Conservation (phyloP, 2,888 invertebrate genomes). For the Liopterus haemorrhoidalis region DNA sequence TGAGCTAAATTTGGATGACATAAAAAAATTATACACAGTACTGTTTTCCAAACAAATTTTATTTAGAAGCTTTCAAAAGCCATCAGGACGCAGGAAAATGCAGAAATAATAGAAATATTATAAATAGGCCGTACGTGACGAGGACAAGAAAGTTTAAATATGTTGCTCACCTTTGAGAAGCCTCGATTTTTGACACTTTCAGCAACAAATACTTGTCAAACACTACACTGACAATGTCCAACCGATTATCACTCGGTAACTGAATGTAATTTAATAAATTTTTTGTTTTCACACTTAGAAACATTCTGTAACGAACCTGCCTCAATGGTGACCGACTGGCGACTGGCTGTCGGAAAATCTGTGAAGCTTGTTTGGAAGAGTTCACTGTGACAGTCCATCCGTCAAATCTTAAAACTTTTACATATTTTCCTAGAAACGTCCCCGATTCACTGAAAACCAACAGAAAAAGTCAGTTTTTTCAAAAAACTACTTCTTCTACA, state of each 20-base stretch:
- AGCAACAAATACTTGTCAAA: constrained; percentile 34
- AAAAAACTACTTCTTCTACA: too few species aligned
- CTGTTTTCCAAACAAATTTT: too few species aligned
- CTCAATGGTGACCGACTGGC: constrained; percentile 46
- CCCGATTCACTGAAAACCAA: too few species aligned
- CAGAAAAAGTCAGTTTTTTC: too few species aligned
- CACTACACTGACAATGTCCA: constrained; percentile 37
- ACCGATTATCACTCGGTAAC: constrained; percentile 34
- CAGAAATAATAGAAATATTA: too few species aligned
- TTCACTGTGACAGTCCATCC: constrained; percentile 36
- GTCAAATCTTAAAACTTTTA: constrained; percentile 21
- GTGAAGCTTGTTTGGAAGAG: constrained; percentile 48
- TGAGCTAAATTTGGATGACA: constrained; percentile 42
- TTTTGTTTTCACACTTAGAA: constrained; percentile 39
- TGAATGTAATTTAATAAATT: constrained; percentile 20
- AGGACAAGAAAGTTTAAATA: constrained; percentile 36
- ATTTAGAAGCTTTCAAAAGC: too few species aligned
- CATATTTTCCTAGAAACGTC: too few species aligned
- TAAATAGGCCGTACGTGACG: constrained; percentile 17
- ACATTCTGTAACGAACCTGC: constrained; percentile 47
- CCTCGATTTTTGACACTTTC: constrained; percentile 37
- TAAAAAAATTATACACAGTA: constrained; percentile 22
- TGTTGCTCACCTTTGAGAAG: constrained; percentile 46
- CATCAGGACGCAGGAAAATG: too few species aligned
- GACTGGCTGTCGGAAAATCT: constrained; percentile 46